These are phyloP conservation scores for Pelecanoides urinatrix DNA, from an alignment of 2,113 vertebrate species.

Conservation along the genomic window DNA sequence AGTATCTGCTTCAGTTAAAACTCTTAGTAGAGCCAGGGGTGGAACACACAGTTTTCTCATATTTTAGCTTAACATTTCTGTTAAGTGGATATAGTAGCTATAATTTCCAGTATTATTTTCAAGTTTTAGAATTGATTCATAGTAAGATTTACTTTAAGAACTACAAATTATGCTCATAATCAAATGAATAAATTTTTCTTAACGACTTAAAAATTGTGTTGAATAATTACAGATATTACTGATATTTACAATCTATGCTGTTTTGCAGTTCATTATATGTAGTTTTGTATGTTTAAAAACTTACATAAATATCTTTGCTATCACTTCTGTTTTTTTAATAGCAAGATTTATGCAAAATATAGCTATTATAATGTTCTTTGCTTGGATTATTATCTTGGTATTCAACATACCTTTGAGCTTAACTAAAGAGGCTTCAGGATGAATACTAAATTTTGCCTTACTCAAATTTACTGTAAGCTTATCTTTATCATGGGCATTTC, in stretches of 20 bases:
- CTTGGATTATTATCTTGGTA: background rate
- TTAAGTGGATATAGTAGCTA: background rate
- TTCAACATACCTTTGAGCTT: background rate
- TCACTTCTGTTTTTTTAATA: background rate
- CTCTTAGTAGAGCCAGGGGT: background rate
- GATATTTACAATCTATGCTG: background rate
- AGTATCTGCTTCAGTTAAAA: background rate
- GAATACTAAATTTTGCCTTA: background rate
- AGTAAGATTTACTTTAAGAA: background rate
- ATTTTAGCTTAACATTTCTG: background rate
- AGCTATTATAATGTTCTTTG: background rate
- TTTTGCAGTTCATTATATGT: background rate
- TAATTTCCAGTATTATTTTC: background rate
- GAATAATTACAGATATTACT: background rate
- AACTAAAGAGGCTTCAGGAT: background rate
- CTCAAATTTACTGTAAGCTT: background rate
- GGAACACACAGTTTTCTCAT: background rate
- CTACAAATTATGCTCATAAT: background rate
- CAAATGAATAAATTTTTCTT: background rate
- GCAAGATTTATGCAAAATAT: background rate
- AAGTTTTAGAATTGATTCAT: background rate
- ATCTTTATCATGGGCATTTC: background rate
- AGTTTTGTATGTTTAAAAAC: background rate
- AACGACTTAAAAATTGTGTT: background rate
- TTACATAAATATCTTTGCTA: background rate